A percentile compares a stretch with the other conserved stretches of the same genome.
These are phyloP conservation scores for Aleiodes sp. DNA, from an alignment of 1,140 invertebrate genomes.

Conservation along the genomic window DNA sequence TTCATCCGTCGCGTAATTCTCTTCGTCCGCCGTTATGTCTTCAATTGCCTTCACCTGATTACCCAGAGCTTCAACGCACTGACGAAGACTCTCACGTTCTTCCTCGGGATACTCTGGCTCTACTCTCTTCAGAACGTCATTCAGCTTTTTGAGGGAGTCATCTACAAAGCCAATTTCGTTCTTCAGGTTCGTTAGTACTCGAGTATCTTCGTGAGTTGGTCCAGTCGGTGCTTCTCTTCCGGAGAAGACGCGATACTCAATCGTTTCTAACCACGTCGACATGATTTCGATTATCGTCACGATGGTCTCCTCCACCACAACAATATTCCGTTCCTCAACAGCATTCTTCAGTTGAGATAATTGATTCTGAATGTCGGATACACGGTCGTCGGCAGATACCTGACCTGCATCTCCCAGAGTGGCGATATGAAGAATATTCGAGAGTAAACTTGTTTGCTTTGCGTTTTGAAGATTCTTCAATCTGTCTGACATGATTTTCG, in stretches of 20 bases:
- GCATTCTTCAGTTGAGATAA: slow-evolving; percentile 72
- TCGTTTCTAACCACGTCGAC: slow-evolving; percentile 82
- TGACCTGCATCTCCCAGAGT: slow-evolving; percentile 68
- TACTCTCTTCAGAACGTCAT: slow-evolving; percentile 54
- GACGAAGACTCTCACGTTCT: slow-evolving; percentile 57
- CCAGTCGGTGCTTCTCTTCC: slow-evolving; percentile 63
- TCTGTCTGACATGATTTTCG: slow-evolving; percentile 64
- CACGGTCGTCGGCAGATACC: slow-evolving; percentile 67
- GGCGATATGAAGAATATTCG: slow-evolving; percentile 71
- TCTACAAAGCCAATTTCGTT: slow-evolving; percentile 67
- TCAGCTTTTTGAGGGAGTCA: slow-evolving; percentile 58
- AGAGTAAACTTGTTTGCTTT: slow-evolving; percentile 64
- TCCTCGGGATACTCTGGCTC: slow-evolving; percentile 58
- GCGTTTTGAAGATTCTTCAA: slow-evolving; percentile 67
- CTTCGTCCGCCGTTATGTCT: slow-evolving; percentile 65
- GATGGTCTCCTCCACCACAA: slow-evolving; percentile 73
- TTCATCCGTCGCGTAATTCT: slow-evolving; percentile 70
- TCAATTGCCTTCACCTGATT: slow-evolving; percentile 65
- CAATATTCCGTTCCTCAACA: slow-evolving; percentile 70
- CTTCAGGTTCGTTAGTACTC: slow-evolving; percentile 60
- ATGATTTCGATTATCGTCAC: slow-evolving; percentile 81
- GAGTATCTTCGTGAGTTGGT: slow-evolving; percentile 45
- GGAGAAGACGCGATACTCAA: slow-evolving; percentile 80
- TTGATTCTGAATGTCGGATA: slow-evolving; percentile 67
- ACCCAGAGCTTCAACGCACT: slow-evolving; percentile 63